phyloP scores from a whole-genome alignment of 2,797 vertebrate genomes.

The Sebastes taczanowskii region DNA sequence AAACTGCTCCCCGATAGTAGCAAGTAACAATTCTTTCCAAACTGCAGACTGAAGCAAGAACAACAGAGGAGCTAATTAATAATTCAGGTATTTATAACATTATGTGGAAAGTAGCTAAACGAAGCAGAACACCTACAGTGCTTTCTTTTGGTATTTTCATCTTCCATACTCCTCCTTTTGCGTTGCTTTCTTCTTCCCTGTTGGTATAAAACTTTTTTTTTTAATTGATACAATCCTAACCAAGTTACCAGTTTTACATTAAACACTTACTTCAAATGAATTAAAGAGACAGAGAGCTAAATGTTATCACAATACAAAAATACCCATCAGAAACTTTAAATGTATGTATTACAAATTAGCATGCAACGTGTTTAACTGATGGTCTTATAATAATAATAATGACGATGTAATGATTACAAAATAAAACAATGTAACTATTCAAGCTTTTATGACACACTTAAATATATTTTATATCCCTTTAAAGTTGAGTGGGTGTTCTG shows the following conservation, averaged over 20 bases:
- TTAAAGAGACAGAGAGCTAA: background rate
- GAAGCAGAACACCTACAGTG: slow-evolving; percentile 79
- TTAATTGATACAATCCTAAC: background rate
- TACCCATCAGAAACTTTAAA: background rate
- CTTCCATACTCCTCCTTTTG: slow-evolving; percentile 93
- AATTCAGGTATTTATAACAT: background rate
- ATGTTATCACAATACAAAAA: background rate
- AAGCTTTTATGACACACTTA: background rate
- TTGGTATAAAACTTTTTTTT: background rate
- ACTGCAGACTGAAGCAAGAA: slow-evolving; percentile 81
- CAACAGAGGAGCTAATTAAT: background rate
- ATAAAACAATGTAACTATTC: background rate
- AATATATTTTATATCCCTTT: background rate
- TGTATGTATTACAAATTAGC: background rate
- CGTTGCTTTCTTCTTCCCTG: slow-evolving; percentile 95
- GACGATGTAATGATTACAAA: background rate
- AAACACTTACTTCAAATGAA: background rate
- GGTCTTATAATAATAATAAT: background rate
- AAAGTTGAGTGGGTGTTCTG: background rate
- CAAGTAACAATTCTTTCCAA: slow-evolving; percentile 93
- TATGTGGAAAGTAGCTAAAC: background rate
- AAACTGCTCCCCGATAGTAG: slow-evolving; percentile 93
- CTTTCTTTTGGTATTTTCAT: slow-evolving; percentile 93
- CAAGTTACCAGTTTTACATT: background rate
- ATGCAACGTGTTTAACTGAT: background rate